Evolutionary conservation across 2,797 vertebrate species (phyloP).

Genomic region (Chanos chanos): DNA sequence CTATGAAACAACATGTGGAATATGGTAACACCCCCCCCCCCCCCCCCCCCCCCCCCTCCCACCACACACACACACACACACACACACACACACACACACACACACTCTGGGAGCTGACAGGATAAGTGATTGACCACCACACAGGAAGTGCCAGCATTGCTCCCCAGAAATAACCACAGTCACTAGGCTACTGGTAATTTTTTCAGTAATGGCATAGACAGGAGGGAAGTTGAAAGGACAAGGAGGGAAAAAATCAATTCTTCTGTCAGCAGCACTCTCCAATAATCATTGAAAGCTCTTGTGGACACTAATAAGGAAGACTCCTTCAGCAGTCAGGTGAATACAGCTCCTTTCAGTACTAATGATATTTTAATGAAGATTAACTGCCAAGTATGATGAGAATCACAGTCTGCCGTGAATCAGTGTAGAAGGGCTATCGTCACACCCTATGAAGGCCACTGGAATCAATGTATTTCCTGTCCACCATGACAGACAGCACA

Average conservation of each 20-base stretch:
- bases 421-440: constrained; percentile 12
- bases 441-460: constrained; percentile 3
- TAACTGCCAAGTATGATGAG: constrained; percentile 18
- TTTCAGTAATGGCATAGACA: not conserved
- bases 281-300: constrained; percentile 30
- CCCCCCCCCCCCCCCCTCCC: too few species aligned
- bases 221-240: not conserved
- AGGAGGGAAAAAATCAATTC: constrained; percentile 25
- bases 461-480: not conserved
- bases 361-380: constrained; percentile 34
- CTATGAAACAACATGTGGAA: too few species aligned
- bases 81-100: not conserved
- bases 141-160: not conserved
- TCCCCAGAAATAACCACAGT: not conserved
- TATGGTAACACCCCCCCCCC: too few species aligned
- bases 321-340: constrained; percentile 16
- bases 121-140: too few species aligned
- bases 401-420: constrained; percentile 11
- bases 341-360: constrained; percentile 6
- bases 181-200: not conserved
- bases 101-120: not conserved
- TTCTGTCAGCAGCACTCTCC: constrained; percentile 19
- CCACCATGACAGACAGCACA: not conserved
- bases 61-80: too few species aligned
- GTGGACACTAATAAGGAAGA: constrained; percentile 35